These are phyloP conservation scores for Temnothorax nylanderi DNA, from an alignment of 1,140 invertebrate genomes.

Conservation along the genomic window DNA sequence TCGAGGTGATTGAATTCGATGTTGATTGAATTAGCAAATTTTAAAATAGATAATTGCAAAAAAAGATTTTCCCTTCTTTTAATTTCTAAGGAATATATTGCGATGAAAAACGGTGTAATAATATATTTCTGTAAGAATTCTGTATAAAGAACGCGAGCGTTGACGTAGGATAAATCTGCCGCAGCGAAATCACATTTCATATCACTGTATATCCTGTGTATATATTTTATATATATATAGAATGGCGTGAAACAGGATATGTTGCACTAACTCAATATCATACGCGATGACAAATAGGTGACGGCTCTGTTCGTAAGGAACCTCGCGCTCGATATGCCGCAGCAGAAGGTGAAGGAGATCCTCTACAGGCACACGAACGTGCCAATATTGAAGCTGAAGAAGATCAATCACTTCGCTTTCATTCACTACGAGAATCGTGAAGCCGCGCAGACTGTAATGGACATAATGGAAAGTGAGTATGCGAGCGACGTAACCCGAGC, in stretches of 20 bases:
- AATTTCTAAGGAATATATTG: neutral
- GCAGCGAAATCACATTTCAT: slow-evolving; percentile 7
- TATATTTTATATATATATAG: neutral
- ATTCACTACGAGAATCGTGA: slow-evolving; percentile 82
- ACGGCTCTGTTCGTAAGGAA: slow-evolving; percentile 83
- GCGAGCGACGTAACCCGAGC: neutral
- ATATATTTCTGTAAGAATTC: neutral
- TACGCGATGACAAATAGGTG: slow-evolving; percentile 74
- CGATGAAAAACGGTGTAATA: neutral
- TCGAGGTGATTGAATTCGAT: neutral
- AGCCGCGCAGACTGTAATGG: slow-evolving; percentile 78
- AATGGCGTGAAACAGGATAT: neutral
- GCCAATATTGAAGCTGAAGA: slow-evolving; percentile 83
- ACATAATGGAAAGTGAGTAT: slow-evolving; percentile 79
- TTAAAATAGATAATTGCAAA: neutral
- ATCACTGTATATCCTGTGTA: neutral
- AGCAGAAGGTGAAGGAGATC: slow-evolving; percentile 80
- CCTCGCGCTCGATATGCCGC: slow-evolving; percentile 76
- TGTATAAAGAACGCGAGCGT: neutral
- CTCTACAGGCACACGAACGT: slow-evolving; percentile 80
- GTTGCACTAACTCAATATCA: slow-evolving; percentile 36
- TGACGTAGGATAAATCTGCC: neutral
- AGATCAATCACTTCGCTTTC: slow-evolving; percentile 85
- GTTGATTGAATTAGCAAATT: neutral
- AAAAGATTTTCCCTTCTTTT: neutral